Conservation (phyloP, 2,113 vertebrate species). For the Corythornis madagascariensis region DNA sequence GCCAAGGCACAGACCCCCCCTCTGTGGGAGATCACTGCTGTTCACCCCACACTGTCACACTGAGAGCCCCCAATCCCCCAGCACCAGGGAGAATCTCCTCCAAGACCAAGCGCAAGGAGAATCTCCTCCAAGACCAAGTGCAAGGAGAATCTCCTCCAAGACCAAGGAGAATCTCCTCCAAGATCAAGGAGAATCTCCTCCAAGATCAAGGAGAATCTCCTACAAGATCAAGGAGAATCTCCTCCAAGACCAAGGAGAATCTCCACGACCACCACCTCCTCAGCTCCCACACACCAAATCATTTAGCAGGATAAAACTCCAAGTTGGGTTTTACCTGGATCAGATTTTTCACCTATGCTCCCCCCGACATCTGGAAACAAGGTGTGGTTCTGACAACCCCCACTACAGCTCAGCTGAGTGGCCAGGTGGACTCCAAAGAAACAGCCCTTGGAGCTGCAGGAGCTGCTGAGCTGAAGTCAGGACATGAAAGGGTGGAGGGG, state of each 20-base stretch:
- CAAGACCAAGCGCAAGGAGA: background rate
- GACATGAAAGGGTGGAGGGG: background rate
- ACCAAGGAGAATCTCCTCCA: no score
- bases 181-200: no score
- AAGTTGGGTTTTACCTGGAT: background rate
- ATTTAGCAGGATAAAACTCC: background rate
- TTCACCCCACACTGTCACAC: rapidly evolving
- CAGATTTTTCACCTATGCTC: background rate
- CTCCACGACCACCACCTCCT: background rate
- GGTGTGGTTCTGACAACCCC: background rate
- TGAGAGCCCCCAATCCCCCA: background rate
- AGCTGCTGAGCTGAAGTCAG: rapidly evolving
- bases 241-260: no score
- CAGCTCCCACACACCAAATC: rapidly evolving
- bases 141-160: no score
- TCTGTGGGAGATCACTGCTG: background rate
- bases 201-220: no score
- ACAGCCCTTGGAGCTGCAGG: background rate
- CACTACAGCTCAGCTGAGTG: background rate
- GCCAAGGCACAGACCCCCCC: rapidly evolving
- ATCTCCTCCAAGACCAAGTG: no score
- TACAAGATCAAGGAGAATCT: no score
- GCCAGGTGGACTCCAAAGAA: background rate
- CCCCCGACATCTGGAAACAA: background rate
- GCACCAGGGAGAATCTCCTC: background rate